Base-by-base conservation (phyloP, 2,888 invertebrate species). In the Eurytoma californica region DNA sequence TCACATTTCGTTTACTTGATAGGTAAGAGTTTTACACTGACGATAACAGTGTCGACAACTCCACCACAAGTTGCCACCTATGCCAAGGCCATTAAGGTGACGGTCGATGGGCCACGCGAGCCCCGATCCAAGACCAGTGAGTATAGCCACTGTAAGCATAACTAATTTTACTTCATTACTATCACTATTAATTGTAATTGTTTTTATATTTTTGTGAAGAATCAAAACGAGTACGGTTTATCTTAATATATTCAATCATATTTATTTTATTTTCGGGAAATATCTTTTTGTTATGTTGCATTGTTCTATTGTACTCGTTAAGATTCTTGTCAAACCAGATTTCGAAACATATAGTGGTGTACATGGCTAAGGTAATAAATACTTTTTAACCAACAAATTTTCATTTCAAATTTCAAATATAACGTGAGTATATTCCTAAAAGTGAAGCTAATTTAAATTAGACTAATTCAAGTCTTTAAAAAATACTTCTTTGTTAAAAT, bases 1-100 rank as follows among this genome's bases (percentile, higher is more conserved):
- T 12, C 3, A 3, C 3, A n/a, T 20, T 53, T 39, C 14, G 3
- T 20, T 73, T 65, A 3, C 66, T 51, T 92, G 49, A 39, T 94
- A 99, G 98, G 98, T 86, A 99, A 99, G 91, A 98, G 97, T 88
- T 99, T 99, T 91, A 97, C 97, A 79, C 91, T 99, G 90, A 98
- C 98, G 88, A 99, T 99, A 92, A 97, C 97, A 82, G 94, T 99
- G 83, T 96, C 96, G 85, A 96, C 97, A 85, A 94, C 95, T 86
- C 99, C 99, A 73, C 97, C 97, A n/a, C 98, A 98, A 91, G 95
- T 99, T 82, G 96, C 97, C 80, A 97, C 97, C 18, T 98, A 98
- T 92, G 95, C 95, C 90, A 98, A 98, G 91, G 98, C 98, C 82
- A 98, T 98, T 91, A 98, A 98, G 92, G 98, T 98, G 84, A 98